A percentile compares a stretch with the other conserved stretches of the same genome.
Evolutionary conservation across 2,113 vertebrate genomes (phyloP).

Genomic region (Phoenicopterus ruber): DNA sequence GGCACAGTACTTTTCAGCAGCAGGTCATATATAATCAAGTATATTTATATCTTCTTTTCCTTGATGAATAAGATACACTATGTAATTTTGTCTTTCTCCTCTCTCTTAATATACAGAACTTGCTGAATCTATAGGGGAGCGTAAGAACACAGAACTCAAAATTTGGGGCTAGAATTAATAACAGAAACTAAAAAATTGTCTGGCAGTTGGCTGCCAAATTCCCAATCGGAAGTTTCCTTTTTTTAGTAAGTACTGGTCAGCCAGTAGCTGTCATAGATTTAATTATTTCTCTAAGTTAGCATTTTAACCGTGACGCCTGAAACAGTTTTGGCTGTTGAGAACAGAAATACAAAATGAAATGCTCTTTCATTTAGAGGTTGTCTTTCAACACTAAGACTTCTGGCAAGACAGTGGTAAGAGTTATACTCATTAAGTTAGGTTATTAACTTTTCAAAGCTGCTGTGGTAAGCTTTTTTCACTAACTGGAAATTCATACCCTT

Average conservation of each 20-base stretch:
- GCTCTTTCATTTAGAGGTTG: background rate
- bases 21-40: background rate
- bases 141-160: background rate
- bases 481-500: background rate
- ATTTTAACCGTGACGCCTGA: background rate
- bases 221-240: background rate
- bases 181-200: background rate
- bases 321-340: background rate
- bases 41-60: background rate
- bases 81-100: background rate
- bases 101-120: background rate
- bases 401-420: background rate
- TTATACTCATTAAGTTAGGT: background rate
- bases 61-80: background rate
- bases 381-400: background rate
- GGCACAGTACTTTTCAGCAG: background rate
- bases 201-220: background rate
- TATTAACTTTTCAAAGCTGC: background rate
- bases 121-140: background rate
- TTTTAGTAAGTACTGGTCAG: background rate
- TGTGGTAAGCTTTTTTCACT: background rate
- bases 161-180: background rate
- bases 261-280: background rate
- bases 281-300: background rate
- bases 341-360: background rate